A percentile compares a stretch with the other conserved stretches of the same genome.
Conservation (phyloP, 2,113 vertebrate species). For the Onychorhynchus coronatus region DNA sequence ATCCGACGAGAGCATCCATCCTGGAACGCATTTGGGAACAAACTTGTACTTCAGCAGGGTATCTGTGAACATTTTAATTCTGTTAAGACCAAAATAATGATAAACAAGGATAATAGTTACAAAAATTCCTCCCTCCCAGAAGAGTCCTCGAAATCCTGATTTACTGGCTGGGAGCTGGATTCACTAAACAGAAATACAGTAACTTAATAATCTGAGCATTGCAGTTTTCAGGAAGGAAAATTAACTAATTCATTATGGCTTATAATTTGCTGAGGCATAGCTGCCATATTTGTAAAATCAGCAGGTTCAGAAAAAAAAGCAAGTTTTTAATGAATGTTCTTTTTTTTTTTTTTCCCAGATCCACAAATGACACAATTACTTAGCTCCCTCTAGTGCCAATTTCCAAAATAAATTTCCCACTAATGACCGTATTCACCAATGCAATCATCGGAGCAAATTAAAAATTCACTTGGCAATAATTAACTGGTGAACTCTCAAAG, state of each 20-base stretch:
- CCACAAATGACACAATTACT: constrained; percentile 84
- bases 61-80: constrained; percentile 63
- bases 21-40: constrained; percentile 32
- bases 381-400: constrained; percentile 94
- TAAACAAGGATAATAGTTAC: constrained; percentile 72
- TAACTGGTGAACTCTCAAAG: constrained; percentile 71
- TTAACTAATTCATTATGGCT: constrained; percentile 87
- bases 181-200: constrained; percentile 76
- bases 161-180: constrained; percentile 73
- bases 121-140: constrained; percentile 67
- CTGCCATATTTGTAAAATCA: constrained; percentile 87
- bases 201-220: constrained; percentile 83
- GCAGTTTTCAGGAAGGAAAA: constrained; percentile 83
- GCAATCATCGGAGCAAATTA: constrained; percentile 76
- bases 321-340: constrained; percentile 76
- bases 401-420: constrained; percentile 70
- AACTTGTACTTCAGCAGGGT: neutral
- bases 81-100: constrained; percentile 70
- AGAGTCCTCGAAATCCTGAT: constrained; percentile 79
- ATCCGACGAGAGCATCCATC: neutral
- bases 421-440: constrained; percentile 59
- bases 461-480: constrained; percentile 77
- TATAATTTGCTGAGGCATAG: constrained; percentile 85
- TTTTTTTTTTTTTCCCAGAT: constrained; percentile 24
- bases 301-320: constrained; percentile 76